Evolutionary conservation across 2,797 vertebrate genomes (phyloP).

Genomic region (Selene dorsalis): DNA sequence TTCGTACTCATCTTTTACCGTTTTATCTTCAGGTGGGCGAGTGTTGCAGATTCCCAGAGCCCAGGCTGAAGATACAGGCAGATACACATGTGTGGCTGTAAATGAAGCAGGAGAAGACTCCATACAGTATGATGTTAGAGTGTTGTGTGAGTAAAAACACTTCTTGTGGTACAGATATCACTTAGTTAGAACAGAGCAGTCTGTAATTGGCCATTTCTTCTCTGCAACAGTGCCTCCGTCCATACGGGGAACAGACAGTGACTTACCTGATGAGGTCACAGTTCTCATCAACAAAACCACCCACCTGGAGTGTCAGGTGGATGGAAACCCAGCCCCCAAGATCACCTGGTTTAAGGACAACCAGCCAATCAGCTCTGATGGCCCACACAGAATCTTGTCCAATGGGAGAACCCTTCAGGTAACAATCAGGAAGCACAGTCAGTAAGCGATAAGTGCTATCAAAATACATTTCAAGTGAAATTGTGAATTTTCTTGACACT

Average conservation of each 20-base stretch:
- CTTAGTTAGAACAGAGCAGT: background rate
- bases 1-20: background rate
- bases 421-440: slow-evolving; percentile 28
- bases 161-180: background rate
- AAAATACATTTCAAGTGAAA: background rate
- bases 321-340: slow-evolving; percentile 89
- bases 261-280: slow-evolving; percentile 89
- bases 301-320: slow-evolving; percentile 87
- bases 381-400: slow-evolving; percentile 82
- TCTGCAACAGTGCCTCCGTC: slow-evolving; percentile 88
- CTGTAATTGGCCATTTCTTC: slow-evolving; percentile 18
- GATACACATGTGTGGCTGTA: slow-evolving; percentile 91
- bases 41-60: slow-evolving; percentile 92
- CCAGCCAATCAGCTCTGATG: slow-evolving; percentile 79
- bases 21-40: slow-evolving; percentile 86
- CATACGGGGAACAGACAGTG: slow-evolving; percentile 84
- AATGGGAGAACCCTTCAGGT: slow-evolving; percentile 91
- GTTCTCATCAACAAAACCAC: slow-evolving; percentile 86
- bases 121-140: slow-evolving; percentile 90
- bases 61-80: slow-evolving; percentile 88
- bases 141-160: slow-evolving; percentile 88
- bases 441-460: background rate
- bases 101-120: slow-evolving; percentile 98
- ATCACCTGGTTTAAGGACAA: slow-evolving; percentile 93
- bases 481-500: background rate